Conservation (phyloP, 2,113 vertebrate species). For the Camelus bactrianus region DNA sequence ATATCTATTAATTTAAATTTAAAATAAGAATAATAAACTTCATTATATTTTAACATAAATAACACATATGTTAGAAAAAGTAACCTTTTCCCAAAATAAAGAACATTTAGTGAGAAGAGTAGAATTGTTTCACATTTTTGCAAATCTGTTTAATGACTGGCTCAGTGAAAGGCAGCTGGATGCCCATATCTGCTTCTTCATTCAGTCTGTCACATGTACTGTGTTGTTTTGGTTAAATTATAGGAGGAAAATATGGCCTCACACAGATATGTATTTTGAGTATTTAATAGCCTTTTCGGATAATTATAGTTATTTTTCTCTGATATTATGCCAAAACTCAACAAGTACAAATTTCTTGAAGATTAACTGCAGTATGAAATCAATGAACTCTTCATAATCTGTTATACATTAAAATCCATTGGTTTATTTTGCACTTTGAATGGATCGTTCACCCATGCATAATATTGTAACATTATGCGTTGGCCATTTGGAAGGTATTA, state of each 20-base stretch:
- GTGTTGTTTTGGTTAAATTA: slow-evolving; percentile 21
- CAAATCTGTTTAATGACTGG: not conserved
- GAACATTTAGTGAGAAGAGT: not conserved
- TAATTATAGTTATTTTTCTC: slow-evolving; percentile 55
- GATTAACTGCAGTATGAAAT: not conserved
- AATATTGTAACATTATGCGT: slow-evolving; percentile 33
- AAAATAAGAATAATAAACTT: not conserved
- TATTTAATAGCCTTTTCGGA: slow-evolving; percentile 4
- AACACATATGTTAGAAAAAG: not conserved
- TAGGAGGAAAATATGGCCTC: not conserved
- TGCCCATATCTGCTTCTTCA: not conserved
- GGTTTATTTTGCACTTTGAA: slow-evolving; percentile 30
- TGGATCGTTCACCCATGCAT: not conserved
- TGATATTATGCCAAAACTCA: slow-evolving; percentile 26
- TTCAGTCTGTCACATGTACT: not conserved
- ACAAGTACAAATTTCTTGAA: not conserved
- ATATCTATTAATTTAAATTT: not conserved
- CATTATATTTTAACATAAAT: not conserved
- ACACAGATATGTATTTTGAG: not conserved
- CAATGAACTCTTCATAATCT: slow-evolving; percentile 19
- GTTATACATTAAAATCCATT: not conserved
- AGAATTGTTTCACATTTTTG: slow-evolving; percentile 4
- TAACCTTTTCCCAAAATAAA: not conserved
- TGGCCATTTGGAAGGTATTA: slow-evolving; percentile 38
- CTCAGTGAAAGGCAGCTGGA: slow-evolving; percentile 8